phyloP scores from a whole-genome alignment of 2,113 vertebrate genomes.

The Dunckerocampus dactyliophorus region DNA sequence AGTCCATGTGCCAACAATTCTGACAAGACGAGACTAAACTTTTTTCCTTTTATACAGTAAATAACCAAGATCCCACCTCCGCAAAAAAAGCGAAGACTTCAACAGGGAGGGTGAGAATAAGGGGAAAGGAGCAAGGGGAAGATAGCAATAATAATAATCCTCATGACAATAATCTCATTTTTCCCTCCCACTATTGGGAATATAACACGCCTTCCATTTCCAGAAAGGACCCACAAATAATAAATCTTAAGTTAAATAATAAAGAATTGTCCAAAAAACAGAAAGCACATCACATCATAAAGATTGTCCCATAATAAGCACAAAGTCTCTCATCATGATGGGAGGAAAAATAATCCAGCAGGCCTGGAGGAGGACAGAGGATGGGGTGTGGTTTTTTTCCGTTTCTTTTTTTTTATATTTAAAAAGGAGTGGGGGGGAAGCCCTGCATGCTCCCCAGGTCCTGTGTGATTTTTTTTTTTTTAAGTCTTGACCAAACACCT shows the following conservation, averaged over 20 bases:
- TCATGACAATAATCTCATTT: slow-evolving; percentile 68
- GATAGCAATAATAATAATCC: slow-evolving; percentile 43
- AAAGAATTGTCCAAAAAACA: slow-evolving; percentile 79
- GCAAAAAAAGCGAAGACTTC: slow-evolving; percentile 87
- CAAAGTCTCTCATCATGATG: slow-evolving; percentile 74
- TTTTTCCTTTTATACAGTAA: slow-evolving; percentile 74
- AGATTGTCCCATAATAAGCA: slow-evolving; percentile 77
- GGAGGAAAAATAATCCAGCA: slow-evolving; percentile 71
- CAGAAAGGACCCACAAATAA: slow-evolving; percentile 89
- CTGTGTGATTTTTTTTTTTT: slow-evolving; percentile 59
- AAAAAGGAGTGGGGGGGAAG: slow-evolving; percentile 39
- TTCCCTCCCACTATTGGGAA: slow-evolving; percentile 84
- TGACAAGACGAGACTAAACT: slow-evolving; percentile 81
- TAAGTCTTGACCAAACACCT: slow-evolving; percentile 87
- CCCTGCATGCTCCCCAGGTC: slow-evolving; percentile 78
- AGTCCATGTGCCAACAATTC: slow-evolving; percentile 85
- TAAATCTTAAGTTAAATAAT: slow-evolving; percentile 96
- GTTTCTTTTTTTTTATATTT: slow-evolving; percentile 51
- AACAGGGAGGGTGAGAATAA: slow-evolving; percentile 60
- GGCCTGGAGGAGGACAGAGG: slow-evolving; percentile 64
- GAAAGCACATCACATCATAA: slow-evolving; percentile 76
- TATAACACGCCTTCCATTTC: slow-evolving; percentile 91
- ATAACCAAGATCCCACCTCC: slow-evolving; percentile 90
- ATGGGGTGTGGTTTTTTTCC: slow-evolving; percentile 13
- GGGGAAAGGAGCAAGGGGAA: background rate